Evolutionary conservation across 2,888 invertebrate species (phyloP).

Genomic region (Pemphredon lugubris): DNA sequence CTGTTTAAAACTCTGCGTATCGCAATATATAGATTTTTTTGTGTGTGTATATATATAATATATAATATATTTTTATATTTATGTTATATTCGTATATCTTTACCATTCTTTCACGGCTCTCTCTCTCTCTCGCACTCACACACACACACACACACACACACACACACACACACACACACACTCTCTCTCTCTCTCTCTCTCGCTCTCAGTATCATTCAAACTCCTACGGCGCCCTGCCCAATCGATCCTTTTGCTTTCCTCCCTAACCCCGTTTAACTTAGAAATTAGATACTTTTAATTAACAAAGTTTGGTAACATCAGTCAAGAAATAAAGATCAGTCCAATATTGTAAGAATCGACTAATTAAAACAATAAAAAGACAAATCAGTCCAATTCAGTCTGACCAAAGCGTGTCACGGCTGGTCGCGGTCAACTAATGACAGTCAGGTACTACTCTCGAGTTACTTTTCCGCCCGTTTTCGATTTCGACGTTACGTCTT

Average conservation of each 20-base stretch:
- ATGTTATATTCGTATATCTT: neutral
- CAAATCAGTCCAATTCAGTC: slow-evolving; percentile 78
- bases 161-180: too few relatives aligned
- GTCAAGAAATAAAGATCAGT: slow-evolving; percentile 79
- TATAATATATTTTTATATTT: slow-evolving; percentile 7
- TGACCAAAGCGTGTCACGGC: slow-evolving; percentile 56
- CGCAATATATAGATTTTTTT: neutral
- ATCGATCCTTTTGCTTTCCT: slow-evolving; percentile 58
- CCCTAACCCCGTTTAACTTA: slow-evolving; percentile 71
- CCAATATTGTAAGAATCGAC: slow-evolving; percentile 68
- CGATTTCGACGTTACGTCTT: neutral
- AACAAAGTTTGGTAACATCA: slow-evolving; percentile 81
- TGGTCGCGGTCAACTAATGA: slow-evolving; percentile 37
- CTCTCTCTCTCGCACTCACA: too few relatives aligned
- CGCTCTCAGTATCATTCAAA: slow-evolving; percentile 51
- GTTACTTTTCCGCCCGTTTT: neutral
- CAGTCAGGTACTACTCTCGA: slow-evolving; percentile 47
- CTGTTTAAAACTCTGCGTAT: slow-evolving; percentile 1
- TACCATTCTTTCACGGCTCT: slow-evolving; percentile 1
- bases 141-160: too few relatives aligned
- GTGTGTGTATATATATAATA: neutral
- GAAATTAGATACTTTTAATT: slow-evolving; percentile 79
- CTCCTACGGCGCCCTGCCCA: slow-evolving; percentile 51
- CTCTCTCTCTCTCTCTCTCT: neutral
- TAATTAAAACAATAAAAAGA: slow-evolving; percentile 62